Evolutionary conservation across 2,797 vertebrate species (phyloP).

Genomic region (Carduelis carduelis): DNA sequence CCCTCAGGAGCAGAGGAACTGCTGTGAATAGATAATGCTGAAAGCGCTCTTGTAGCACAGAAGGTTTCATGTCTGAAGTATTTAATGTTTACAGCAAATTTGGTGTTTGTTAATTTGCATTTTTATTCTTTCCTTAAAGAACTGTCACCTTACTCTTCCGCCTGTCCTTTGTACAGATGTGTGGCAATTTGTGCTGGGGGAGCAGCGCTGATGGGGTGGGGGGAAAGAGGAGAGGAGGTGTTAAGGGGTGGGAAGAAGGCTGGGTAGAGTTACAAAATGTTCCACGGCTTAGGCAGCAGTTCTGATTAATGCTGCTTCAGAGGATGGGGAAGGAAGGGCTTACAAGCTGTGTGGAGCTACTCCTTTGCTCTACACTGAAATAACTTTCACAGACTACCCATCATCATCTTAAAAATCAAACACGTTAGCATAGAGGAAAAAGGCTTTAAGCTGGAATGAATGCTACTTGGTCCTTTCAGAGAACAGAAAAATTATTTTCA

Average conservation of each 20-base stretch:
- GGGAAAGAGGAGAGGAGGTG: conserved; percentile 3
- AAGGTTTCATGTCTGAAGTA: conserved; percentile 73
- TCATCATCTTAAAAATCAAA: conserved; percentile 22
- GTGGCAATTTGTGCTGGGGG: conserved; percentile 42
- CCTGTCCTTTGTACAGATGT: conserved; percentile 54
- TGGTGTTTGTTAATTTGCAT: conserved; percentile 69
- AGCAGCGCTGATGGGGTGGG: neutral
- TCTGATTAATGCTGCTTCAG: conserved; percentile 17
- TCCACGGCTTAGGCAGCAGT: conserved; percentile 10
- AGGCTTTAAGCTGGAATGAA: neutral
- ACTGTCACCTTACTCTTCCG: conserved; percentile 56
- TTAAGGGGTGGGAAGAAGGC: conserved; percentile 31
- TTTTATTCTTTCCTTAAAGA: conserved; percentile 66
- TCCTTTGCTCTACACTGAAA: neutral
- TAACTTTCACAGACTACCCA: conserved; percentile 12
- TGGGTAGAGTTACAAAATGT: neutral
- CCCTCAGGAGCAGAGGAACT: conserved; percentile 82
- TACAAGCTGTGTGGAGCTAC: neutral
- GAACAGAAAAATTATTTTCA: neutral
- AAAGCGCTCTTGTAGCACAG: conserved; percentile 68
- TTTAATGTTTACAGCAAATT: conserved; percentile 76
- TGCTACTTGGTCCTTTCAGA: neutral
- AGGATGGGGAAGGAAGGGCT: conserved; percentile 28
- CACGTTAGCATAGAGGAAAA: neutral
- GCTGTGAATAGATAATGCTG: conserved; percentile 85